A percentile compares a stretch with the other conserved stretches of the same genome.
Evolutionary conservation across 2,888 invertebrate genomes (phyloP).

Genomic region (Halictus quadricinctus): DNA sequence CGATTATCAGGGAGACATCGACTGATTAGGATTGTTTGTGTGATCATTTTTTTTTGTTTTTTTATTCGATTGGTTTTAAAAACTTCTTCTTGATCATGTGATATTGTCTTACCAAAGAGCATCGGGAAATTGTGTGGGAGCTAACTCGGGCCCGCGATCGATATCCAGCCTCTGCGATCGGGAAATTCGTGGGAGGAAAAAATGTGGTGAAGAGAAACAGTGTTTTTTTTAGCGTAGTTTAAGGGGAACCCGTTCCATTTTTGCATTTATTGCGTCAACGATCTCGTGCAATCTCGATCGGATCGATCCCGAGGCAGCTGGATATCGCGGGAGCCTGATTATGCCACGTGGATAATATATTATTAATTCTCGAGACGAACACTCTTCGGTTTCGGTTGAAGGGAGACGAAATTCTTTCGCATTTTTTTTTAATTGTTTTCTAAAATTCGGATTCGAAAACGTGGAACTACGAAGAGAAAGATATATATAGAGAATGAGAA

Average conservation of each 20-base stretch:
- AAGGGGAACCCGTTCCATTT: slow-evolving; percentile 6
- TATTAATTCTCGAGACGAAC: slow-evolving; percentile 61
- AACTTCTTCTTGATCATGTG: slow-evolving; percentile 79
- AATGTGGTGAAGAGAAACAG: background rate
- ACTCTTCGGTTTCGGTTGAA: slow-evolving; percentile 68
- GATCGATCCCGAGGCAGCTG: slow-evolving; percentile 18
- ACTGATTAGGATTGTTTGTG: slow-evolving; percentile 79
- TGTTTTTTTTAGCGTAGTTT: slow-evolving; percentile 2
- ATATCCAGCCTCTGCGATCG: slow-evolving; percentile 23
- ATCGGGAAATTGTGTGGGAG: slow-evolving; percentile 77
- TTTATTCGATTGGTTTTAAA: slow-evolving; percentile 78
- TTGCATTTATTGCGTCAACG: slow-evolving; percentile 36
- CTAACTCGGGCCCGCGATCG: slow-evolving; percentile 68
- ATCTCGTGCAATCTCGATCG: slow-evolving; percentile 42
- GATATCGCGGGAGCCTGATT: slow-evolving; percentile 63
- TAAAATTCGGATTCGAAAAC: slow-evolving; percentile 65
- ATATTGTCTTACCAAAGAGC: slow-evolving; percentile 82
- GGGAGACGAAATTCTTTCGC: slow-evolving; percentile 53
- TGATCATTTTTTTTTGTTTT: slow-evolving; percentile 41
- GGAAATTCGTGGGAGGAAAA: background rate
- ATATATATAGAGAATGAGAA: background rate
- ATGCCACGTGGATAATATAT: slow-evolving; percentile 66
- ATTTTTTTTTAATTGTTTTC: slow-evolving; percentile 43
- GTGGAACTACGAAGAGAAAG: slow-evolving; percentile 61
- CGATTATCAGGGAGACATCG: slow-evolving; percentile 71